Percentiles rank a stretch among this genome's conserved stretches.
Evolutionary conservation across 1,140 invertebrate genomes (phyloP).

Genomic region (Lethocerus indicus): DNA sequence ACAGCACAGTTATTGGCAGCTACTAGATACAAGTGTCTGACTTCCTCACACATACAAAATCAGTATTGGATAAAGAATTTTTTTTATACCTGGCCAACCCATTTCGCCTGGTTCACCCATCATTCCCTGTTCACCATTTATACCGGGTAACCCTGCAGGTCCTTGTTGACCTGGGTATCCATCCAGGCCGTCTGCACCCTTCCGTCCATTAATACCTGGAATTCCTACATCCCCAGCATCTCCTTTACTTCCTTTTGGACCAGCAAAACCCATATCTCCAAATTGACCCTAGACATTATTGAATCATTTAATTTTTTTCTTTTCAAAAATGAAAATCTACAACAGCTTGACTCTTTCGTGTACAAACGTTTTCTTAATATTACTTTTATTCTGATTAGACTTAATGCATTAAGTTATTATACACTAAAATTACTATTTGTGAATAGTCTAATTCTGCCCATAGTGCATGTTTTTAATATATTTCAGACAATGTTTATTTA

Average conservation of each 20-base stretch:
- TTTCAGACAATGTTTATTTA: no score
- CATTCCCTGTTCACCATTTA: conserved; percentile 52
- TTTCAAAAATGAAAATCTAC: no score
- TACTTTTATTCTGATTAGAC: no score
- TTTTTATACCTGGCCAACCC: background rate
- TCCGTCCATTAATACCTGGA: conserved; percentile 30
- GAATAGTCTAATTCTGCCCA: no score
- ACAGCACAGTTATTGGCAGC: background rate
- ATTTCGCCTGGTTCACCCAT: conserved; percentile 33
- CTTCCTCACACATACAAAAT: background rate
- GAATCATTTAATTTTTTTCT: conserved; percentile 20
- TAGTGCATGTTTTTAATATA: no score
- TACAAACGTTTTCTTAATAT: no score
- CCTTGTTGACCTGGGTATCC: conserved; percentile 51
- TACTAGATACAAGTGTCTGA: background rate
- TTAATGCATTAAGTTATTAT: no score
- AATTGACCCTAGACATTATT: conserved; percentile 18
- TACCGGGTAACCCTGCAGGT: conserved; percentile 31
- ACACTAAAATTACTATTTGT: no score
- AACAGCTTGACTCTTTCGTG: no score
- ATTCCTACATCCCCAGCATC: conserved; percentile 21
- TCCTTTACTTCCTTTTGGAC: conserved; percentile 21
- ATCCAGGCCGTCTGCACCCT: conserved; percentile 58
- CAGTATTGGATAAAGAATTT: no score
- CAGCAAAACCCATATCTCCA: conserved; percentile 31